Conservation (phyloP, 2,888 invertebrate genomes). For the Pyrgus malvae region DNA sequence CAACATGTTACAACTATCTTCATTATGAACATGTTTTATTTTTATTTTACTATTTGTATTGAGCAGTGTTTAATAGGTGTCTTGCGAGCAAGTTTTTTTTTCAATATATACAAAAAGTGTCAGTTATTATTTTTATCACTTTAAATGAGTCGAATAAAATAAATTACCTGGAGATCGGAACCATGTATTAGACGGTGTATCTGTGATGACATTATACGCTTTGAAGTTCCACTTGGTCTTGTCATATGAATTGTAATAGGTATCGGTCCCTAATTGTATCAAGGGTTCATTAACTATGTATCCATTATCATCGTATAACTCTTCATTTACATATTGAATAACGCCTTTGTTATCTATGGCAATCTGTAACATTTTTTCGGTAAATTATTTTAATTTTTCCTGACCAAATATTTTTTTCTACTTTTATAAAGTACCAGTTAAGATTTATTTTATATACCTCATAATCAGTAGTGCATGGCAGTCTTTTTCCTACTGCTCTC, state of each 20-base stretch:
- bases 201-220: slow-evolving; percentile 48
- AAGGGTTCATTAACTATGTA: slow-evolving; percentile 73
- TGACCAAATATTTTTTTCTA: background rate
- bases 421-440: no score
- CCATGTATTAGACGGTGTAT: slow-evolving; percentile 44
- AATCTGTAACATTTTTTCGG: slow-evolving; percentile 36
- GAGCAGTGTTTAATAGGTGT: no score
- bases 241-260: slow-evolving; percentile 75
- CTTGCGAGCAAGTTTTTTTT: no score
- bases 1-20: no score
- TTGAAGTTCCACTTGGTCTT: slow-evolving; percentile 46
- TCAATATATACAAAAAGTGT: no score
- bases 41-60: background rate
- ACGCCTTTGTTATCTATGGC: slow-evolving; percentile 81
- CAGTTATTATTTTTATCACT: no score
- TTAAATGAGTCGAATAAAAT: background rate
- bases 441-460: slow-evolving; percentile 59
- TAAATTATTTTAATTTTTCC: no score
- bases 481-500: slow-evolving; percentile 79
- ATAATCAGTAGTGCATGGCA: slow-evolving; percentile 66
- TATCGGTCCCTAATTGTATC: slow-evolving; percentile 26
- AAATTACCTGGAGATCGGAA: slow-evolving; percentile 44
- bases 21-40: background rate
- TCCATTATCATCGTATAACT: slow-evolving; percentile 75
- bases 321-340: slow-evolving; percentile 81